Evolutionary conservation across 2,797 vertebrate genomes (phyloP).

Genomic region (Betta splendens): DNA sequence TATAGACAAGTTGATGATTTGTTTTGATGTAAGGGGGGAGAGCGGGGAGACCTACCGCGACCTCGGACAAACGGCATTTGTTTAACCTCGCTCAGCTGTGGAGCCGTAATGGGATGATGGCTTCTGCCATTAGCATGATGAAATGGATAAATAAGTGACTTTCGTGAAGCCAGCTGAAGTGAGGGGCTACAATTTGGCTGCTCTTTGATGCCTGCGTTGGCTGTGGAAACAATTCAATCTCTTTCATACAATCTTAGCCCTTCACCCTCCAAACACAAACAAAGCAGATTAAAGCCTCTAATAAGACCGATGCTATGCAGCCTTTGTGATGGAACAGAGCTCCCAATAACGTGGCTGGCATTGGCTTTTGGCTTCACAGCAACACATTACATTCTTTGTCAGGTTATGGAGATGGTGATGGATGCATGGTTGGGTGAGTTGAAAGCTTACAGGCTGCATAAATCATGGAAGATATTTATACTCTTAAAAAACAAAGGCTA

Average conservation of each 20-base stretch:
- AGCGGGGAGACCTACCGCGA: constrained; percentile 54
- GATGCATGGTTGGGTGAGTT: neutral
- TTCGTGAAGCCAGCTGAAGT: constrained; percentile 74
- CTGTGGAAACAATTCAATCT: constrained; percentile 83
- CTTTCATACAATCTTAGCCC: constrained; percentile 78
- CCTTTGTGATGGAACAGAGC: constrained; percentile 59
- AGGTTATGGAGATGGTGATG: neutral
- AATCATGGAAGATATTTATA: constrained; percentile 8
- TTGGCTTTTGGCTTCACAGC: constrained; percentile 23
- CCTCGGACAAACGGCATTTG: constrained; percentile 79
- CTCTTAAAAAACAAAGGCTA: neutral
- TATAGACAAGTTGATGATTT: constrained; percentile 76
- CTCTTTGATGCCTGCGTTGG: constrained; percentile 82
- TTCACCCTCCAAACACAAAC: constrained; percentile 58
- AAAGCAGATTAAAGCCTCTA: constrained; percentile 74
- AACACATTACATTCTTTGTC: neutral
- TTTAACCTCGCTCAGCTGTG: constrained; percentile 78
- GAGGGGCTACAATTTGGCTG: constrained; percentile 80
- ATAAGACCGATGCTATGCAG: constrained; percentile 59
- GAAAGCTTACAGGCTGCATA: neutral
- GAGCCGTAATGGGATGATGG: constrained; percentile 77
- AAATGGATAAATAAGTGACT: constrained; percentile 86
- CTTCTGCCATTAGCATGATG: constrained; percentile 83
- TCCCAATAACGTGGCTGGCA: constrained; percentile 55
- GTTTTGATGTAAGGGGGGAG: constrained; percentile 58